Evolutionary conservation across 1,140 invertebrate species (phyloP).

Genomic region (Phortica variegata): DNA sequence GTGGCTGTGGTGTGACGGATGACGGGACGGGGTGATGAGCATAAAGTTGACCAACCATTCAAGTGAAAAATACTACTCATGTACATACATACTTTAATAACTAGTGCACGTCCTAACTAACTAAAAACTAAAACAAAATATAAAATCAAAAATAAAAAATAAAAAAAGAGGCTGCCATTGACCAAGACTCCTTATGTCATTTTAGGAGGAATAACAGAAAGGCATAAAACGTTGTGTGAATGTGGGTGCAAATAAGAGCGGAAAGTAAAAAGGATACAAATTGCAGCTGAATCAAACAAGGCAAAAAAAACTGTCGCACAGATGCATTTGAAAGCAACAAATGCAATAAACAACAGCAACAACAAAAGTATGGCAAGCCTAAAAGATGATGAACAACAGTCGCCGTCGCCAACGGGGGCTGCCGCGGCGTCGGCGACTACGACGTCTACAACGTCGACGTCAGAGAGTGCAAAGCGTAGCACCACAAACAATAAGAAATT

Average conservation of each 20-base stretch:
- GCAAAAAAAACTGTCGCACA: slow-evolving; percentile 19
- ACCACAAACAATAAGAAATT: slow-evolving; percentile 7
- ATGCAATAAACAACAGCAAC: slow-evolving; percentile 11
- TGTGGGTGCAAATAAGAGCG: slow-evolving; percentile 8
- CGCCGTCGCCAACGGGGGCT: background rate
- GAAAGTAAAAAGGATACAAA: slow-evolving; percentile 10
- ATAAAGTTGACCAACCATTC: too few species aligned
- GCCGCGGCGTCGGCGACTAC: too few species aligned
- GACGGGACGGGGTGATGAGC: background rate
- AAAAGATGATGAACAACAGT: slow-evolving; percentile 41
- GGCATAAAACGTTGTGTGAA: slow-evolving; percentile 1
- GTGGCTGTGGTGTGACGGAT: background rate
- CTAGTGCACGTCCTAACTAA: slow-evolving; percentile 44
- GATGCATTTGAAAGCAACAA: slow-evolving; percentile 46
- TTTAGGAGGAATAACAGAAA: slow-evolving; percentile 13
- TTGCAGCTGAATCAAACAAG: background rate
- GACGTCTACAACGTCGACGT: slow-evolving; percentile 15
- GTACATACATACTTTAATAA: slow-evolving; percentile 25
- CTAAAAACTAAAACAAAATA: slow-evolving; percentile 10
- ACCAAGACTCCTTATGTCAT: slow-evolving; percentile 39
- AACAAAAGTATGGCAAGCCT: slow-evolving; percentile 47
- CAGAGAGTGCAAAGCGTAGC: slow-evolving; percentile 13
- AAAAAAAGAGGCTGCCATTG: slow-evolving; percentile 22
- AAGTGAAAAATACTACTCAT: slow-evolving; percentile 8
- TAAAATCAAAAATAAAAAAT: slow-evolving; percentile 9